Conservation (phyloP, 2,113 vertebrate species). For the Heptranchias perlo region DNA sequence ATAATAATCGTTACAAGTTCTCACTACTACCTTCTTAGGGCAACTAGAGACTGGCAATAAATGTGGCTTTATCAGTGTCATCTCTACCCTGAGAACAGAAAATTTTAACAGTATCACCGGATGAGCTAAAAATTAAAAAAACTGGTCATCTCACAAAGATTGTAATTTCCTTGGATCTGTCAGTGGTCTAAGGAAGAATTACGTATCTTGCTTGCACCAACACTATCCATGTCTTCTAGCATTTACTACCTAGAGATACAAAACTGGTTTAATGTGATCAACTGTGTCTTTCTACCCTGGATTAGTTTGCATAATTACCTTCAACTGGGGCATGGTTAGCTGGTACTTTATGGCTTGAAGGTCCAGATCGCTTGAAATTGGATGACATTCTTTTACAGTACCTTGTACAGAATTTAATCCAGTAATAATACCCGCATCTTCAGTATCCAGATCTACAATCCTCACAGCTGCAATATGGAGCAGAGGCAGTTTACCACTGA, state of each 20-base stretch:
- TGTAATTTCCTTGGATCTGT: not conserved
- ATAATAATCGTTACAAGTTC: not conserved
- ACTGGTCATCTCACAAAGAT: not conserved
- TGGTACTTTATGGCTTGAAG: too few relatives aligned
- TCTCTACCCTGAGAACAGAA: not conserved
- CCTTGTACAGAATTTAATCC: too few relatives aligned
- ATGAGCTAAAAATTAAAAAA: not conserved
- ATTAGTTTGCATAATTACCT: constrained; percentile 6
- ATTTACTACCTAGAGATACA: not conserved
- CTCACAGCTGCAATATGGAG: not conserved
- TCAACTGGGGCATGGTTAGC: not conserved
- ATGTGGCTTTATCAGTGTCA: not conserved
- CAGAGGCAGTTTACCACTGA: not conserved
- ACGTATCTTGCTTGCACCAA: too few relatives aligned
- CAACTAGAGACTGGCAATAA: not conserved
- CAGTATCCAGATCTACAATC: not conserved
- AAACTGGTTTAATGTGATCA: not conserved
- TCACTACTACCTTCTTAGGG: not conserved
- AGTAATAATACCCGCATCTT: not conserved
- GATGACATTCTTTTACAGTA: not conserved
- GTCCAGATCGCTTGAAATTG: accelerated
- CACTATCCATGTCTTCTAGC: not conserved
- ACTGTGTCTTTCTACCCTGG: not conserved
- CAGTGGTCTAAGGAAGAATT: too few relatives aligned
- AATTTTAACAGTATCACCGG: not conserved